These are phyloP conservation scores for Pseudochaenichthys georgianus DNA, from an alignment of 2,797 vertebrate species.

Conservation along the genomic window DNA sequence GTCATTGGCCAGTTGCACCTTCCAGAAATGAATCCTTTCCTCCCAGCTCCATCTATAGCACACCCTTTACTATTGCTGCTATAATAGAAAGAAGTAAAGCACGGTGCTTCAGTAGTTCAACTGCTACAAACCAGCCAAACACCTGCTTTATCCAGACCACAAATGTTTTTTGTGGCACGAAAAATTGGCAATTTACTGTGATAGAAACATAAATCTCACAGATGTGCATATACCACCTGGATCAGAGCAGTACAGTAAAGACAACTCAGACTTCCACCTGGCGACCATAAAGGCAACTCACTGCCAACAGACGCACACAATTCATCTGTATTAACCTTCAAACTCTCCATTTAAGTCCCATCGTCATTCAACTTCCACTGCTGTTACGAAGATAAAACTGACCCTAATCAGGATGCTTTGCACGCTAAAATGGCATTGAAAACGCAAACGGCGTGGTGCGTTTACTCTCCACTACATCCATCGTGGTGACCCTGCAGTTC, in stretches of 20 bases:
- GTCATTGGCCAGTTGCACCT: not conserved
- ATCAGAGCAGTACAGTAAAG: conserved; percentile 3
- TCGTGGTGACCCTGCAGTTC: not conserved
- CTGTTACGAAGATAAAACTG: not conserved
- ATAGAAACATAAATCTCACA: not conserved
- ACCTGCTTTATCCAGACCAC: not conserved
- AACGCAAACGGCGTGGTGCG: not conserved
- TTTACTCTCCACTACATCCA: conserved; percentile 2
- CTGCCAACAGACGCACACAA: conserved; percentile 5
- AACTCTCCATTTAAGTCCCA: not conserved
- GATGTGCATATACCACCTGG: conserved; percentile 15
- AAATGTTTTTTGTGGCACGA: not conserved
- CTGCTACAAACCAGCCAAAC: not conserved
- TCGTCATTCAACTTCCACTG: not conserved
- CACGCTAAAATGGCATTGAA: not conserved
- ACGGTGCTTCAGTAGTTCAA: conserved; percentile 10
- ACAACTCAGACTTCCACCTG: conserved; percentile 53
- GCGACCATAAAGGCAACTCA: conserved; percentile 14
- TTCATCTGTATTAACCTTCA: not conserved
- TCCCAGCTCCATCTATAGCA: not conserved
- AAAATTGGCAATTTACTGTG: not conserved
- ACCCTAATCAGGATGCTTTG: not conserved
- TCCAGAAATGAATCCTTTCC: conserved; percentile 2
- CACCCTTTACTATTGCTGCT: not conserved
- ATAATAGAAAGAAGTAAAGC: not conserved